Percentiles rank a stretch among this genome's conserved stretches.
Conservation (phyloP, 2,797 vertebrate species). For the Pagetopsis macropterus region DNA sequence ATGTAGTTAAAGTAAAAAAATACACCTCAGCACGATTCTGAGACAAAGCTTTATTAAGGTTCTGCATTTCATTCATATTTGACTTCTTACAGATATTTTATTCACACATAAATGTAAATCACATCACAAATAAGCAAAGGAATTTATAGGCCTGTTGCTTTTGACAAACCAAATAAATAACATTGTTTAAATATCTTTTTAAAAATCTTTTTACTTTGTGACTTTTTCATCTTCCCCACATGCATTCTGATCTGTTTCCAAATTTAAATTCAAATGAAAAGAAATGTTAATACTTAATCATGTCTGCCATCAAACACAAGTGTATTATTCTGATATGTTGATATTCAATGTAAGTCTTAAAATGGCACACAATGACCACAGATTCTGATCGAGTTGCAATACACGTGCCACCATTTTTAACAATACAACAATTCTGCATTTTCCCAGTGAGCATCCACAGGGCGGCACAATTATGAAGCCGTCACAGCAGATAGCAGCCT, state of each 20-base stretch:
- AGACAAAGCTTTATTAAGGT: neutral
- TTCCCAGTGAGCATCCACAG: slow-evolving; percentile 27
- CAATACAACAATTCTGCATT: slow-evolving; percentile 45
- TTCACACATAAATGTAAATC: slow-evolving; percentile 31
- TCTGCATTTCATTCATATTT: slow-evolving; percentile 4
- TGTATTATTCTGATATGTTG: slow-evolving; percentile 19
- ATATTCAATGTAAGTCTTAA: slow-evolving; percentile 12
- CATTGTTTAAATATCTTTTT: too few relatives aligned
- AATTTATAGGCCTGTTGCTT: neutral
- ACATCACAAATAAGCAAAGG: slow-evolving; percentile 27
- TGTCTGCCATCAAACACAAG: slow-evolving; percentile 33
- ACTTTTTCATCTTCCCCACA: slow-evolving; percentile 53
- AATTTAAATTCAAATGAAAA: slow-evolving; percentile 41
- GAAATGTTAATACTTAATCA: slow-evolving; percentile 43
- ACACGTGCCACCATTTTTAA: slow-evolving; percentile 31
- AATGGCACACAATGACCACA: slow-evolving; percentile 14
- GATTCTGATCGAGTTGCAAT: slow-evolving; percentile 7
- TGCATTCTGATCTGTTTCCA: slow-evolving; percentile 36
- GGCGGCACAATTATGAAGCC: slow-evolving; percentile 47
- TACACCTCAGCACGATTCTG: neutral
- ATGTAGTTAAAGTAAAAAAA: neutral
- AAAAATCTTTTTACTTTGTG: slow-evolving; percentile 17
- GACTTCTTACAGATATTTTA: slow-evolving; percentile 2
- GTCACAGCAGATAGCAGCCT: slow-evolving; percentile 41
- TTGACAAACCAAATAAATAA: slow-evolving; percentile 31